phyloP scores from a whole-genome alignment of 2,888 invertebrate genomes.

The Sinodicranocentrus sp. region DNA sequence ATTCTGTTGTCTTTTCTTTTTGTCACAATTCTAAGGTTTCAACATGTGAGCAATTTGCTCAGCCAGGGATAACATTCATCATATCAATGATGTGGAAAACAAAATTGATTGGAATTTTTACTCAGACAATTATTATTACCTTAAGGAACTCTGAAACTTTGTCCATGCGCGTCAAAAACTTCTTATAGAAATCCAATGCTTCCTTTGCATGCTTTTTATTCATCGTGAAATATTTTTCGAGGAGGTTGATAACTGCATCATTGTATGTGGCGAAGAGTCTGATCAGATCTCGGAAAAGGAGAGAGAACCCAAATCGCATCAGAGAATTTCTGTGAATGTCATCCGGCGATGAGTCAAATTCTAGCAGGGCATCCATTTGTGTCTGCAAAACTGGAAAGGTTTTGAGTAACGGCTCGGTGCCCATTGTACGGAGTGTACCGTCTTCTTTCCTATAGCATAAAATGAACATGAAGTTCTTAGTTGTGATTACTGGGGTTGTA shows the following conservation, averaged over 20 bases:
- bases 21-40: conserved; percentile 21
- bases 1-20: not conserved
- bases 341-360: conserved; percentile 98
- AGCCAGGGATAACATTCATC: conserved; percentile 64
- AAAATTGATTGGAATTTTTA: too few species aligned
- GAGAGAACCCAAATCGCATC: conserved; percentile 99
- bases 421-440: conserved; percentile 97
- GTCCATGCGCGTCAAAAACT: conserved; percentile 99
- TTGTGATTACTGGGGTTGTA: not conserved
- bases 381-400: conserved; percentile 96
- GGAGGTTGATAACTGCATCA: conserved; percentile 98
- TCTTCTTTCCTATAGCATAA: conserved; percentile 95
- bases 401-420: conserved; percentile 97
- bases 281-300: conserved; percentile 99
- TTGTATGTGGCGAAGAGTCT: conserved; percentile 99
- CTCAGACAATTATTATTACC: too few species aligned
- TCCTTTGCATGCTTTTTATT: conserved; percentile 99
- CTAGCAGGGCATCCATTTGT: conserved; percentile 95
- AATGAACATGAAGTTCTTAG: not conserved
- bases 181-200: conserved; percentile 98
- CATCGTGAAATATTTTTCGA: conserved; percentile 99
- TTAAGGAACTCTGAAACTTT: conserved; percentile 98
- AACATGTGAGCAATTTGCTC: conserved; percentile 13
- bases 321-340: conserved; percentile 97
- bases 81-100: too few species aligned